phyloP scores from a whole-genome alignment of 2,888 invertebrate species.

The Patella caerulea region DNA sequence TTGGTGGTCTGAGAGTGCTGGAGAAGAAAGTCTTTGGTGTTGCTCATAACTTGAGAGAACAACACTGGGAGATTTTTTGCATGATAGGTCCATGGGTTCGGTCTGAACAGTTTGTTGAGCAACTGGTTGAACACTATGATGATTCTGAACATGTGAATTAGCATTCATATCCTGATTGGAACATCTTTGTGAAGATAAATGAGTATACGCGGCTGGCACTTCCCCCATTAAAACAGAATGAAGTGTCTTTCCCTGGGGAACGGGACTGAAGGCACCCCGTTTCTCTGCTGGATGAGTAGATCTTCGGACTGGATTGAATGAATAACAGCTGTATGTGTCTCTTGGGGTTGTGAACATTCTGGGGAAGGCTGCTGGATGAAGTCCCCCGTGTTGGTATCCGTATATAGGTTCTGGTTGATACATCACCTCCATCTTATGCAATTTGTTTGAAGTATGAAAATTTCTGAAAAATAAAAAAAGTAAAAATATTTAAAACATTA shows the following conservation, averaged over 20 bases:
- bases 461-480: too few relatives aligned
- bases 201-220: conserved; percentile 58
- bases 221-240: conserved; percentile 60
- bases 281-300: conserved; percentile 20
- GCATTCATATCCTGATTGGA: conserved; percentile 24
- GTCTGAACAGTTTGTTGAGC: conserved; percentile 42
- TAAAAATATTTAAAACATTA: too few relatives aligned
- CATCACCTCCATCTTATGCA: conserved; percentile 38
- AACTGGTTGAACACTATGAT: conserved; percentile 22
- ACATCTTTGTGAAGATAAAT: conserved; percentile 38
- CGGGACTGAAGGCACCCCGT: conserved; percentile 1
- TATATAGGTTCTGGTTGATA: conserved; percentile 31
- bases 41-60: conserved; percentile 21
- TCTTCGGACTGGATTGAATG: conserved; percentile 32
- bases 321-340: conserved; percentile 39
- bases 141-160: conserved; percentile 18
- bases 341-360: conserved; percentile 30
- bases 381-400: conserved; percentile 18
- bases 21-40: conserved; percentile 1
- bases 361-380: conserved; percentile 18
- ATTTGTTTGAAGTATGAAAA: too few relatives aligned
- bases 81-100: conserved; percentile 65
- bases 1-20: conserved; percentile 27
- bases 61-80: conserved; percentile 40
- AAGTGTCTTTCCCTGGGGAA: conserved; percentile 38